Conservation (phyloP, 2,113 vertebrate genomes). For the Taurulus bubalis region DNA sequence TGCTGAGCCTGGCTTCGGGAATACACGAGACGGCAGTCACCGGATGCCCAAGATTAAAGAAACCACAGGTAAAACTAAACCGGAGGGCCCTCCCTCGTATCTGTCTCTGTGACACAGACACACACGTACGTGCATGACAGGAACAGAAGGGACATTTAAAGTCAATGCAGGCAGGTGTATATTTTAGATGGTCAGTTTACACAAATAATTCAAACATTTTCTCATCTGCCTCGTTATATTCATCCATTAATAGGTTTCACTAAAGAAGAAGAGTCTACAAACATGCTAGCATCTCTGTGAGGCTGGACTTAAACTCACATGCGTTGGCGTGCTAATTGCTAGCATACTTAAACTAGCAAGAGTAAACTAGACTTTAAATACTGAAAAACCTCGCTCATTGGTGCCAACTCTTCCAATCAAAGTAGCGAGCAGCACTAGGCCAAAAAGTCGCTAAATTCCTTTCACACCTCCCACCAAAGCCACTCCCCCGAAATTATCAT, state of each 20-base stretch:
- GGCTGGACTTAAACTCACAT: background rate
- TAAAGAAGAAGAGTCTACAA: background rate
- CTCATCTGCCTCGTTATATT: background rate
- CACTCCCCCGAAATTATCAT: background rate
- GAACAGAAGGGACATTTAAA: background rate
- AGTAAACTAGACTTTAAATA: background rate
- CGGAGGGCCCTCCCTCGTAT: slow-evolving; percentile 30
- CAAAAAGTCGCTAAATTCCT: background rate
- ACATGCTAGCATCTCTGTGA: background rate
- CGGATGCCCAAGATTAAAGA: slow-evolving; percentile 97
- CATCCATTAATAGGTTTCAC: background rate
- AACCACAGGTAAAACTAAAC: slow-evolving; percentile 97
- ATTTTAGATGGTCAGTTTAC: background rate
- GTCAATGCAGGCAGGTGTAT: background rate
- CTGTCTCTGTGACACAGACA: slow-evolving; percentile 8
- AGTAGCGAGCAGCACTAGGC: background rate
- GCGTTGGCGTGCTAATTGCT: background rate
- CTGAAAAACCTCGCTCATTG: background rate
- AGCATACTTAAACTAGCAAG: background rate
- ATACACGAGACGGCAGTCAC: slow-evolving; percentile 90
- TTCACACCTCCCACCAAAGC: background rate
- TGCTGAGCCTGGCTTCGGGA: slow-evolving; percentile 88
- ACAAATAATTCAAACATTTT: background rate
- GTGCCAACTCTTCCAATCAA: background rate
- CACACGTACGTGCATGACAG: background rate